Evolutionary conservation across 2,113 vertebrate genomes (phyloP).

Genomic region (Aegypius monachus): DNA sequence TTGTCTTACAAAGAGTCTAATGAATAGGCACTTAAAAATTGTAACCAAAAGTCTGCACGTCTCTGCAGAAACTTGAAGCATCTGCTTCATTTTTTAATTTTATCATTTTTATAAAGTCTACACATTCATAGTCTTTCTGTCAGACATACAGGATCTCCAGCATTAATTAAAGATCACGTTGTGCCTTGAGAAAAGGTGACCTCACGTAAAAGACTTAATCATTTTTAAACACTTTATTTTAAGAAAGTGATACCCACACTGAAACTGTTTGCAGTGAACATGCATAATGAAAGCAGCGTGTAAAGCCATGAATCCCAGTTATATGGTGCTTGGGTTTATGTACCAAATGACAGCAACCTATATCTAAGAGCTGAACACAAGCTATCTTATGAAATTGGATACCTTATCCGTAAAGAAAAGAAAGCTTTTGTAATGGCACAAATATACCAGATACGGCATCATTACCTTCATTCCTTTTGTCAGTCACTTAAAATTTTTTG

Average conservation of each 20-base stretch:
- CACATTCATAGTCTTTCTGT: background rate
- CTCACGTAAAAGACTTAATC: background rate
- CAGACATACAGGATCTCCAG: background rate
- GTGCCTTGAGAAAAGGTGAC: background rate
- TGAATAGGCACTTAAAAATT: background rate
- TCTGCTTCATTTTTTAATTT: background rate
- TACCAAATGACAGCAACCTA: background rate
- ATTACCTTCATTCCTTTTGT: background rate
- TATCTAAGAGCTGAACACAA: background rate
- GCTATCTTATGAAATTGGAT: background rate
- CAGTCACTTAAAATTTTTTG: background rate
- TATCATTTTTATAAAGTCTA: background rate
- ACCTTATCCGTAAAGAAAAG: background rate
- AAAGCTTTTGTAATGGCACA: background rate
- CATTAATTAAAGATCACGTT: background rate
- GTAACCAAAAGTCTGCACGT: background rate
- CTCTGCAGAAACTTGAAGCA: background rate
- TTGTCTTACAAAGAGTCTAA: background rate
- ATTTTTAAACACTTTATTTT: conserved; percentile 1
- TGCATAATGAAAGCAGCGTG: background rate
- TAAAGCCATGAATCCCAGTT: background rate
- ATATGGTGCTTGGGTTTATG: background rate
- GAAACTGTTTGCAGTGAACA: background rate
- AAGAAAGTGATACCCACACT: background rate
- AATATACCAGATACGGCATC: background rate